Conservation (phyloP, 2,888 invertebrate genomes). For the Hydrotaea diabolus region DNA sequence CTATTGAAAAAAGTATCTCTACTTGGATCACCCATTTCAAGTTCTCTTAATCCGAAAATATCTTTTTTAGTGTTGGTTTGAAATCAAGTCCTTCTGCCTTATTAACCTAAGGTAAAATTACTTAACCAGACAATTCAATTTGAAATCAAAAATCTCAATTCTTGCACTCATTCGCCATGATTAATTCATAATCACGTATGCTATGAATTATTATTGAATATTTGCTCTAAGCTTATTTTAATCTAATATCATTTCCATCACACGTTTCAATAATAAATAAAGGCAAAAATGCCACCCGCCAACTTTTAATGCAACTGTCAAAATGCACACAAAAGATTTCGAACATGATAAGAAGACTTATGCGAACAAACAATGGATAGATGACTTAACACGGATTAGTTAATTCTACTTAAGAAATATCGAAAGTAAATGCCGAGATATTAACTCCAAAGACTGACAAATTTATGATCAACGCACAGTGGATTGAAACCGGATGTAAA, state of each 20-base stretch:
- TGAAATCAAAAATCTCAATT: no score
- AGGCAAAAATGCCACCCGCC: background rate
- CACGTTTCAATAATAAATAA: constrained; percentile 25
- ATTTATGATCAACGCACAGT: no score
- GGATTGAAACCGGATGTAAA: no score
- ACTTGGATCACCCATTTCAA: no score
- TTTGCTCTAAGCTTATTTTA: background rate
- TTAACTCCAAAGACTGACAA: no score
- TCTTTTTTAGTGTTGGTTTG: no score
- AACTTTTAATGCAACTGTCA: constrained; percentile 65
- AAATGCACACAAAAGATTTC: constrained; percentile 52
- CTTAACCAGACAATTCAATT: no score
- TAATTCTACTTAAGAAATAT: constrained; percentile 49
- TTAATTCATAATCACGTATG: background rate
- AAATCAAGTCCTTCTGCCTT: no score
- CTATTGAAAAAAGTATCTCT: no score
- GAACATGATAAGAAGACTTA: constrained; percentile 44
- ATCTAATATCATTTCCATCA: background rate
- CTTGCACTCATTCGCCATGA: no score
- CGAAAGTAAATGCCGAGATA: background rate
- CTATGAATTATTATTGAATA: background rate
- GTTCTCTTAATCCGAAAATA: no score
- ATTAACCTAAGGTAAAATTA: no score
- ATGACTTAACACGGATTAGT: constrained; percentile 61
- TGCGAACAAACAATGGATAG: constrained; percentile 55